Percentiles rank a stretch among this genome's conserved stretches.
Conservation (phyloP, 2,113 vertebrate genomes). For the Taxidea taxus region DNA sequence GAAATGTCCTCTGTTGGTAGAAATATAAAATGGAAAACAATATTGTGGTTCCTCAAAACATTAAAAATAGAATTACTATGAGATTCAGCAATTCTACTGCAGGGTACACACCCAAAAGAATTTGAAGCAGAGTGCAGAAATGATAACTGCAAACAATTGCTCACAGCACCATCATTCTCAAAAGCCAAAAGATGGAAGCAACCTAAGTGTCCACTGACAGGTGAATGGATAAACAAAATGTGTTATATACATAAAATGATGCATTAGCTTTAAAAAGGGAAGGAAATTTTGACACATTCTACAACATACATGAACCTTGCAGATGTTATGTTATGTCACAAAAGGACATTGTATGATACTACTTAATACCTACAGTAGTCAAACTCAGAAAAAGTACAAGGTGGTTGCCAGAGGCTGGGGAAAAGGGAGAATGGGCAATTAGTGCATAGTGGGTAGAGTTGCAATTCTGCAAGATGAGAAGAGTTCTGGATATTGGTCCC, state of each 20-base stretch:
- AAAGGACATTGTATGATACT: background rate
- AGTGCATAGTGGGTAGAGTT: background rate
- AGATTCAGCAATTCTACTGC: background rate
- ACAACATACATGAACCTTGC: background rate
- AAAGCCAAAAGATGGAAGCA: background rate
- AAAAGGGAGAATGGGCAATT: background rate
- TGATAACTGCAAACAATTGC: background rate
- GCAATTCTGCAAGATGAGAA: background rate
- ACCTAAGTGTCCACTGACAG: background rate
- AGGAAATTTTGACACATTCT: slow-evolving; percentile 12
- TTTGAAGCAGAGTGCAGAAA: background rate
- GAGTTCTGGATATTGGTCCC: background rate
- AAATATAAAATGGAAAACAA: slow-evolving; percentile 26
- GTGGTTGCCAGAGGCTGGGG: background rate
- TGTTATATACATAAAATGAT: background rate
- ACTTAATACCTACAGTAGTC: background rate
- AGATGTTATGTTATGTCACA: background rate
- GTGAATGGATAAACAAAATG: background rate
- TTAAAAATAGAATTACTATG: slow-evolving; percentile 2
- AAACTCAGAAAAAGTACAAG: background rate
- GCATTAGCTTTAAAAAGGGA: slow-evolving; percentile 30
- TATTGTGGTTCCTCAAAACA: background rate
- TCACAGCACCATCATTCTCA: background rate
- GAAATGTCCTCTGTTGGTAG: background rate
- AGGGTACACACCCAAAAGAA: background rate